A percentile compares a stretch with the other conserved stretches of the same genome.
Evolutionary conservation across 2,888 invertebrate species (phyloP).

Genomic region (Linnaemya tessellans): DNA sequence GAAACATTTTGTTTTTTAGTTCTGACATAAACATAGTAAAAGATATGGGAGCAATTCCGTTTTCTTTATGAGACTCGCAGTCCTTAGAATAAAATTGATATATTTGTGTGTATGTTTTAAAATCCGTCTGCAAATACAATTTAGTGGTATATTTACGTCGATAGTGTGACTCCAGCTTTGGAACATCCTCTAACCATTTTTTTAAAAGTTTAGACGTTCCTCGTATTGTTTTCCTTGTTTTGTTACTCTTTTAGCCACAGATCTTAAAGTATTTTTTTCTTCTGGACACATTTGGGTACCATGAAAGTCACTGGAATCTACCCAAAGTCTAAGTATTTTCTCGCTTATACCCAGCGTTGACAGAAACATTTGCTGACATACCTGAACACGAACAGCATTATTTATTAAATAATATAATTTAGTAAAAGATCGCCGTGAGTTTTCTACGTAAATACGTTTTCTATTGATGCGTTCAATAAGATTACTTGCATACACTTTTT

Average conservation of each 20-base stretch:
- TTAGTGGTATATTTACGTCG: too few relatives aligned
- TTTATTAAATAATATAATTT: conserved; percentile 20
- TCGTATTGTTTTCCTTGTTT: conserved; percentile 12
- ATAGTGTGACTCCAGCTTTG: too few relatives aligned
- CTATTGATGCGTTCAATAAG: conserved; percentile 31
- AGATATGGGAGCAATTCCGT: conserved; percentile 15
- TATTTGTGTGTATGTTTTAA: too few relatives aligned
- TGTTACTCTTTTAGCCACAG: conserved; percentile 20
- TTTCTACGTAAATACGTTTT: conserved; percentile 34
- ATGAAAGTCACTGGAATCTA: conserved; percentile 24
- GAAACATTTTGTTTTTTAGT: conserved; percentile 19
- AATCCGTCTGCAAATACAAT: too few relatives aligned
- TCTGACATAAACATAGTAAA: conserved; percentile 9
- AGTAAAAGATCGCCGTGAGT: conserved; percentile 31
- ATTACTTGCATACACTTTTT: conserved; percentile 41
- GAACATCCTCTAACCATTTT: conserved; percentile 25
- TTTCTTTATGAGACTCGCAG: conserved; percentile 18
- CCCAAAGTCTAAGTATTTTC: conserved; percentile 25
- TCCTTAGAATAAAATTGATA: too few relatives aligned
- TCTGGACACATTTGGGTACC: conserved; percentile 26
- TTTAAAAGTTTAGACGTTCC: conserved; percentile 9
- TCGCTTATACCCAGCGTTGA: conserved; percentile 18
- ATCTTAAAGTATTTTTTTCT: conserved; percentile 8
- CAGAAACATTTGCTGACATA: conserved; percentile 33
- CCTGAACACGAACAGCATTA: conserved; percentile 15